Base-by-base conservation (phyloP, 2,113 vertebrate genomes). In the Leptobrachium ailaonicum region DNA sequence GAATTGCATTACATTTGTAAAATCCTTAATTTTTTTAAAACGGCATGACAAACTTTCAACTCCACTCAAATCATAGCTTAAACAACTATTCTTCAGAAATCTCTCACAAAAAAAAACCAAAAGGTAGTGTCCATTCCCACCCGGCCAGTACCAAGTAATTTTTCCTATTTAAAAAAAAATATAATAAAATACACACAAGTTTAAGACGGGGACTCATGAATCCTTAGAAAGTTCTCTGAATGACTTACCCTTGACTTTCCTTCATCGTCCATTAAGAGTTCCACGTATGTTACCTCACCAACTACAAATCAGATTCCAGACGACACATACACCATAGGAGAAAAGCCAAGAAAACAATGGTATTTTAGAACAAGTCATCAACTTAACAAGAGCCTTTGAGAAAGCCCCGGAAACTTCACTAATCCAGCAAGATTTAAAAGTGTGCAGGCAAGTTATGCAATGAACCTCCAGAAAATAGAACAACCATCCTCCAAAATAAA, bases 211-310 rank as follows among this genome's bases (percentile, higher is more conserved):
- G 91, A 85, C 91, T 90, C 91, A 90, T 90, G 91, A 87, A 92
- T 92, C 92, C 92, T 91, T 90, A 92, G 90, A 93, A 94, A 90
- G 92, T 86, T 85, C 91, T 94, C 96, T 97, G 92, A 95, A 91
- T 93, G 95, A 99, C 98, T 99, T 99, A 99, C 98, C 98, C 96
- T 98, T 93, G 98, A 99, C 95, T 99, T 99, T 94, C 97, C 98
- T 98, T 99, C 98, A 91, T 95, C 96, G 96, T 99, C 98, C 98
- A 97, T 98, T 98, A 99, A 99, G 96, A 98, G 98, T 95, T 99
- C 97, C 97, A 99, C 97, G 98, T 99, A 99, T 96, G 98, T 99
- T 95, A 99, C 97, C 96, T 99, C 97, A 99, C 98, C 98, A 96
- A 99, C 98, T 99, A 99, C 95, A 98, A 98, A 99, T 98, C 96